Evolutionary conservation across 1,140 invertebrate genomes (phyloP).

Genomic region (Asbolus verrucosus): DNA sequence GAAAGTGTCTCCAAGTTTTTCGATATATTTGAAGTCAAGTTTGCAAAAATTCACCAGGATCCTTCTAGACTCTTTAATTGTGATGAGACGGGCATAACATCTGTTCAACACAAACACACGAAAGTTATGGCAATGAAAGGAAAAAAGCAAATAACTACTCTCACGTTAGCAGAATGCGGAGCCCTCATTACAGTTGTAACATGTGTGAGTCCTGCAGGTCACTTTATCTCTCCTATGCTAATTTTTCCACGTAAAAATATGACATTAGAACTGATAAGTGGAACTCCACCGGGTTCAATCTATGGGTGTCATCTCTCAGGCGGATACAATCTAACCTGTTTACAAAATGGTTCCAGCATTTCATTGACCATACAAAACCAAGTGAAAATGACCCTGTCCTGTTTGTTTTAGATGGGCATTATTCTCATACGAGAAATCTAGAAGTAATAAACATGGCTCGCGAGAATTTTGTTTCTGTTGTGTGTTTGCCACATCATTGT

Average conservation of each 20-base stretch:
- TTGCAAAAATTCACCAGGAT: conserved; percentile 55
- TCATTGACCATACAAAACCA: conserved; percentile 53
- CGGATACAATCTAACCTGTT: conserved; percentile 57
- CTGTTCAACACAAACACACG: conserved; percentile 63
- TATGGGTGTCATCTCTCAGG: conserved; percentile 4
- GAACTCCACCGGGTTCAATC: conserved; percentile 42
- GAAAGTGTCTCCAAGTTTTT: conserved; percentile 60
- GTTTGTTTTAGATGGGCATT: conserved; percentile 58
- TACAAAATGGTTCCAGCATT: conserved; percentile 59
- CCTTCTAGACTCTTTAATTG: conserved; percentile 57
- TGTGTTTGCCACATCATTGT: conserved; percentile 60
- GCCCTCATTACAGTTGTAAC: conserved; percentile 64
- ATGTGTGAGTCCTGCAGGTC: conserved; percentile 64
- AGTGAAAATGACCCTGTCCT: conserved; percentile 51
- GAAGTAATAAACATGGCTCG: conserved; percentile 54
- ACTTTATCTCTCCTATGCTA: conserved; percentile 63
- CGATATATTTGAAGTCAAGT: conserved; percentile 56
- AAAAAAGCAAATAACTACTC: conserved; percentile 65
- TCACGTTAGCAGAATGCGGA: conserved; percentile 67
- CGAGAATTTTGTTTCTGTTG: conserved; percentile 55
- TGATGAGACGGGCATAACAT: conserved; percentile 49
- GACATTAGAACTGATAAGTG: conserved; percentile 55
- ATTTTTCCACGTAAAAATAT: conserved; percentile 63
- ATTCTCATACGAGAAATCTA: conserved; percentile 57
- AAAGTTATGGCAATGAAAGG: conserved; percentile 65